Conservation (phyloP, 2,113 vertebrate genomes). For the Ceyx cyanopectus region DNA sequence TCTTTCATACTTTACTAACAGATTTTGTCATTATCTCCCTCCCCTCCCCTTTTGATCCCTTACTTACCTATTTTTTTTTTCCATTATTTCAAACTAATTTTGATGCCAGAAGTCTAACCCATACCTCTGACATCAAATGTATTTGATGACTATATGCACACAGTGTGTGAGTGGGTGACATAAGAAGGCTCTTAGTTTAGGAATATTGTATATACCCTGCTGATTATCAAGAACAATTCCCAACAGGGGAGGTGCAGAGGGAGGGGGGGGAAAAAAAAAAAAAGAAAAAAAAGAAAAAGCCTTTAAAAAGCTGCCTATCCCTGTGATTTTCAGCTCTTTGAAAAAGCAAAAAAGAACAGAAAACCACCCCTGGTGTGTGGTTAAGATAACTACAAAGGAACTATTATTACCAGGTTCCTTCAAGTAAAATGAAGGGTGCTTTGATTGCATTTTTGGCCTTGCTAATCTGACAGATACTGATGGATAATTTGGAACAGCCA, state of each 20-base stretch:
- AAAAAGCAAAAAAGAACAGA: slow-evolving; percentile 23
- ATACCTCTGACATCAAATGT: not conserved
- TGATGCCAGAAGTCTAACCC: not conserved
- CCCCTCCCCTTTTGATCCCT: not conserved
- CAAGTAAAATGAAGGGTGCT: slow-evolving; percentile 11
- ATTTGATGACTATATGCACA: not conserved
- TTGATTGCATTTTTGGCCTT: slow-evolving; percentile 18
- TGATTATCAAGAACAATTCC: not conserved
- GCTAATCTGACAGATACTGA: slow-evolving; percentile 53
- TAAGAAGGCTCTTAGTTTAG: not conserved
- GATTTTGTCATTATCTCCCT: not conserved
- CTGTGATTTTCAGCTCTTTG: slow-evolving; percentile 29
- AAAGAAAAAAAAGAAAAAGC: too few species aligned
- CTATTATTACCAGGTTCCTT: slow-evolving; percentile 31
- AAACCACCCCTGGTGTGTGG: slow-evolving; percentile 5
- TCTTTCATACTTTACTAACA: not conserved
- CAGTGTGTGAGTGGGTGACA: accelerated
- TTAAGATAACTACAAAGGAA: slow-evolving; percentile 58
- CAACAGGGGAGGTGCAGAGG: not conserved
- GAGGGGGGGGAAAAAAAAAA: not conserved
- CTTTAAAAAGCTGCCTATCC: not conserved
- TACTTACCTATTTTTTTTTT: not conserved
- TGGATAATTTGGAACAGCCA: slow-evolving; percentile 22
- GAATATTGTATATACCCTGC: not conserved
- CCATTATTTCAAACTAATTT: not conserved